phyloP scores from a whole-genome alignment of 2,797 vertebrate genomes.

The Linurgus olivaceus region DNA sequence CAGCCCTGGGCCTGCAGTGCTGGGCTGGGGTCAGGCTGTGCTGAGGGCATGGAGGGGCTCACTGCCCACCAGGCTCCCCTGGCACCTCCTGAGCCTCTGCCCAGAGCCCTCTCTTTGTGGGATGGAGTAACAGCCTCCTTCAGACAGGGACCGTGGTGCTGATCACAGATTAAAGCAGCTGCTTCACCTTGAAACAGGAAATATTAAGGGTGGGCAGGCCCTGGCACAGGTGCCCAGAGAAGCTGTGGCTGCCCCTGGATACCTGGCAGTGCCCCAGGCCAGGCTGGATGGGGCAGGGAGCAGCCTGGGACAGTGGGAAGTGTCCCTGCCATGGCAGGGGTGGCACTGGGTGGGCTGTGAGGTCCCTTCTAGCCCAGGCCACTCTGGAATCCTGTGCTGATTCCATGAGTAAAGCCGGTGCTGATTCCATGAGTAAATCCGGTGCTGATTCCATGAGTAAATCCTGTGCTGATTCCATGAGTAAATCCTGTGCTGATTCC shows the following conservation, averaged over 20 bases:
- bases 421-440: background rate
- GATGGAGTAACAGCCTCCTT: rapidly evolving
- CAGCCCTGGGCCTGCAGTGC: background rate
- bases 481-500: background rate
- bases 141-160: rapidly evolving
- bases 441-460: background rate
- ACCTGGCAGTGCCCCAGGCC: background rate
- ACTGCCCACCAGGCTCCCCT: rapidly evolving
- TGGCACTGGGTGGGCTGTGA: rapidly evolving
- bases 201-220: rapidly evolving
- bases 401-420: background rate
- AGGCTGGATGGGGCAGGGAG: rapidly evolving
- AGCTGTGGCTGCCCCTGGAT: background rate
- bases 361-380: background rate
- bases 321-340: background rate
- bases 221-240: background rate
- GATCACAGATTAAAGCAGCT: background rate
- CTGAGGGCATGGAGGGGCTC: background rate
- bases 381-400: background rate
- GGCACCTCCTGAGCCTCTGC: background rate
- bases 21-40: background rate
- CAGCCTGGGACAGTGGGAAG: rapidly evolving
- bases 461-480: background rate
- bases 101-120: background rate
- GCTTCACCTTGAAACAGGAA: background rate